A percentile compares a stretch with the other conserved stretches of the same genome.
phyloP scores from a whole-genome alignment of 2,888 invertebrate species.

The Phrixothrix hirtus region DNA sequence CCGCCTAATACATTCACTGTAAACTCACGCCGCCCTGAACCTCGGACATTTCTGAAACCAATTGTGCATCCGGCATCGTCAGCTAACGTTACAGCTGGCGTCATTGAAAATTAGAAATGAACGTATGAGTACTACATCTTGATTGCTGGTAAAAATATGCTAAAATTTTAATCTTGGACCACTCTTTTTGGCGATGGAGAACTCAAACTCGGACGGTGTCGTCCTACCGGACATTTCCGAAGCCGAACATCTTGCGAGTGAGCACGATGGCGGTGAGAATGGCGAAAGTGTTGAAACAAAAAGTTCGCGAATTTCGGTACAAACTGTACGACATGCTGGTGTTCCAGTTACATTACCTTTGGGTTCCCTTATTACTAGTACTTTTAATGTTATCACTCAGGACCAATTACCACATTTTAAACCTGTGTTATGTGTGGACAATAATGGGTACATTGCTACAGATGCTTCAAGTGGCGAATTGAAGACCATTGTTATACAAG shows the following conservation, averaged over 20 bases:
- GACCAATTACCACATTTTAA: constrained; percentile 84
- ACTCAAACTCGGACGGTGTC: constrained; percentile 66
- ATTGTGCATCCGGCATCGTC: constrained; percentile 45
- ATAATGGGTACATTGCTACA: constrained; percentile 80
- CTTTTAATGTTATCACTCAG: constrained; percentile 84
- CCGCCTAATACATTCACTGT: constrained; percentile 46
- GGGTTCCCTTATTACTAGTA: constrained; percentile 78
- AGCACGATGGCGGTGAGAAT: constrained; percentile 63
- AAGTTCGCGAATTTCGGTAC: constrained; percentile 48
- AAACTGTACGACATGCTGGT: constrained; percentile 54
- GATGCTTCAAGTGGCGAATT: constrained; percentile 68
- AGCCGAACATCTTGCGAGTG: constrained; percentile 68
- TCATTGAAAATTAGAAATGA: constrained; percentile 33
- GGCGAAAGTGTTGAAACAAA: constrained; percentile 55
- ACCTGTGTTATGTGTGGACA: constrained; percentile 84
- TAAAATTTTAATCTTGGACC: constrained; percentile 26
- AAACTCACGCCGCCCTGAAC: constrained; percentile 46
- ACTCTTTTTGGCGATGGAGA: constrained; percentile 53
- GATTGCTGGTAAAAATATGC: constrained; percentile 12
- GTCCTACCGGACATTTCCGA: constrained; percentile 74
- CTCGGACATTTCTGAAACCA: constrained; percentile 49
- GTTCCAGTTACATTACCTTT: constrained; percentile 74
- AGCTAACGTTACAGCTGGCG: constrained; percentile 41
- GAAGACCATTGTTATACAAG: constrained; percentile 77
- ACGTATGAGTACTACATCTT: constrained; percentile 4